Evolutionary conservation across 1,140 invertebrate genomes (phyloP), one percentile per base, ranked within the genome.

Genomic region (Asobara japonica): DNA sequence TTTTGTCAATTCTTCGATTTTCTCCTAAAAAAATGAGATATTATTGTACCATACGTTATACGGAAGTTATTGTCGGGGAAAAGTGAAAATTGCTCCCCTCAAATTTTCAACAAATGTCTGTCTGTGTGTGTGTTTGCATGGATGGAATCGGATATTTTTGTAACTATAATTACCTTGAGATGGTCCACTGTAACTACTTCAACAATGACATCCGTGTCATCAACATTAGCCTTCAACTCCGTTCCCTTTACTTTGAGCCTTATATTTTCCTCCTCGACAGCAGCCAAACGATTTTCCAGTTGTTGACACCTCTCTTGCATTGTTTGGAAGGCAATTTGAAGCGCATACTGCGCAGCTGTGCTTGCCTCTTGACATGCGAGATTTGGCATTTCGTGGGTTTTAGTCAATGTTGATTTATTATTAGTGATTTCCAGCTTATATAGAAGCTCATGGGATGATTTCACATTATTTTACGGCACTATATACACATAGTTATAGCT

Each of bases 241-340:
- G 89, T 88, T 8, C 86, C 82, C 45, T 85, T 85, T 4, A 90
- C 82, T 75, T 90, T 89, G 60, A 94, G 85, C 65, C 88, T 84
- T 76, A 91, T 85, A 83, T 95, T 95, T 83, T 95, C 94, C 74
- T 91, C 90, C 84, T 95, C 94, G 11, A 94, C 87, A 1, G 83
- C 79, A 27, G 89, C 88, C 56, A 95, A 87, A 77, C 92, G 88
- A 69, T 90, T 88, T 83, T 95, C 93, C 48, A 95, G 84, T 69
- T 91, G 87, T 78, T 91, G 89, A 85, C 94, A 95, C 41, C 94
- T 87, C 84, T 95, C 93, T 79, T 93, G 91, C 89, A 95, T 91
- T 6, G 93, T 94, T 83, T 93, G 90, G 75, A 94, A 88, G 11
- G 94, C 94, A 56, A 94, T 87, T 87, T 93, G 90, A 51, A 94